Conservation (phyloP, 2,113 vertebrate species). For the Oophaga pumilio region DNA sequence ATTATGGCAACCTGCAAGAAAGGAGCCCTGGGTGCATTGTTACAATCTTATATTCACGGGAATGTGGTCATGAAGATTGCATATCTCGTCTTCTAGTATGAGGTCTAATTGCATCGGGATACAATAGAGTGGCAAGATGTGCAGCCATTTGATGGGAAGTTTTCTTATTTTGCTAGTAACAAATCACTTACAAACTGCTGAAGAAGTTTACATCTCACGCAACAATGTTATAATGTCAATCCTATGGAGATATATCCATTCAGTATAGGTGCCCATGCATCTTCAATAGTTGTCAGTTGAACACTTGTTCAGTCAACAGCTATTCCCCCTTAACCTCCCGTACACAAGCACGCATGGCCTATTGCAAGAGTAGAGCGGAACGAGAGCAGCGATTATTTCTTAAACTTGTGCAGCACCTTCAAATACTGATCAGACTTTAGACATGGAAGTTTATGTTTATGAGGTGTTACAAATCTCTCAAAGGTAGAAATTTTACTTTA, state of each 20-base stretch:
- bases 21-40: constrained; percentile 44
- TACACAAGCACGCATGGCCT: too few species aligned
- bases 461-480: too few species aligned
- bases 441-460: too few species aligned
- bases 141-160: not conserved
- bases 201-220: not conserved
- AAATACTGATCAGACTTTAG: too few species aligned
- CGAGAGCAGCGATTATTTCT: too few species aligned
- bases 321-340: too few species aligned
- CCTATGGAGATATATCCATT: not conserved
- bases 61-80: constrained; percentile 2
- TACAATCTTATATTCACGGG: constrained; percentile 25
- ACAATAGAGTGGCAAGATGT: not conserved
- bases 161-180: not conserved
- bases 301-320: too few species aligned
- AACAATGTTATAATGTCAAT: not conserved
- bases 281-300: not conserved
- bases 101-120: not conserved
- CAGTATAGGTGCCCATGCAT: not conserved
- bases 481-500: too few species aligned
- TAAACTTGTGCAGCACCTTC: too few species aligned
- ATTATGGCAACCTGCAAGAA: constrained; percentile 49
- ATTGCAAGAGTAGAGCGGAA: too few species aligned
- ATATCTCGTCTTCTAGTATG: not conserved
- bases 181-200: not conserved